Base-by-base conservation (phyloP, 2,797 vertebrate species). In the Acropternis orthonyx region DNA sequence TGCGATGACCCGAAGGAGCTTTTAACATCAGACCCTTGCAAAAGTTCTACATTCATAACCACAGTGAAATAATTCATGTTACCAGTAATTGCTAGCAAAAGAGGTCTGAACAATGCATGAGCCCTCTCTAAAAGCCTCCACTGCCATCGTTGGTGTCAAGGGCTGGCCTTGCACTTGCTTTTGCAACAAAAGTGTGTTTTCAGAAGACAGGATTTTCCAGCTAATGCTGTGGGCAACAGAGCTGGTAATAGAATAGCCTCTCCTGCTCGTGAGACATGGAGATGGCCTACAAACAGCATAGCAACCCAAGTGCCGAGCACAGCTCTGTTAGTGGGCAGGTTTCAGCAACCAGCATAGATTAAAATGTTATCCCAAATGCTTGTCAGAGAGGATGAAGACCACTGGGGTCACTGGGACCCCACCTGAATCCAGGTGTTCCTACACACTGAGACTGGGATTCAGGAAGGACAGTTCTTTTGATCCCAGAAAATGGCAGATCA, bases 101-200 rank as follows among this genome's bases (percentile, higher is more conserved):
- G 86, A 87, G 55, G 14, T 10, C 81, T 85, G 94, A 93, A 94
- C 91, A 78, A 79, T 88, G 61, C 26, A 2, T 1, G 4, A 94
- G 76, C 19, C 48, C 79, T 62, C 65, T 85, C 88, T 95, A 83
- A 95, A 97, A 95, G 89, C 91, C 65, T 95, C n/a, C 37, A 2
- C 41, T 73, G 43, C 41, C 62, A 55, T 46, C 36, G 37, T 1
- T 62, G 71, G 51, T 85, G 85, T 95, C 91, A 89, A 85, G 82
- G 86, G 41, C 85, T 78, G 90, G 81, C 74, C 81, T 73, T 76
- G 74, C 65, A 65, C 82, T 84, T 65, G 32, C 78, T 84, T 86
- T 26, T 59, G 26, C 19, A 88, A 63, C 58, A 74, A 55, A 91
- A 74, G 37, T 8, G 10, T 84, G 69, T 80, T 83, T 78, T 77